Base-by-base conservation (phyloP, 2,113 vertebrate genomes). In the Taxidea taxus region DNA sequence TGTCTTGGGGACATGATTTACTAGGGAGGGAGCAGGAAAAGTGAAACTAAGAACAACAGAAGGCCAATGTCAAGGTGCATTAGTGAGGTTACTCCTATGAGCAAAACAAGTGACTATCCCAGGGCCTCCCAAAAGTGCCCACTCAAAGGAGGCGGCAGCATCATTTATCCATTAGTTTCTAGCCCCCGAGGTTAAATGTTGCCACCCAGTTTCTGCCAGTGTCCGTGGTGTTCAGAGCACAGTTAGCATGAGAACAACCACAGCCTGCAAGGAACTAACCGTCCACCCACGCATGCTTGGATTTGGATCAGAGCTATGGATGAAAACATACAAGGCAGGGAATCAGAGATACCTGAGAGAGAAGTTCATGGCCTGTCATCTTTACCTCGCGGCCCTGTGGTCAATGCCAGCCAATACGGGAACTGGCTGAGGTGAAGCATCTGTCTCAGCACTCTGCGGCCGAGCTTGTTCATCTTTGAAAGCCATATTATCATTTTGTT, bases 401-500 rank as follows among this genome's bases (percentile, higher is more conserved):
- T 47, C 42, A 47, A 1, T 64, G 49, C 25, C 56, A 86, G 29
- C 64, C 68, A 20, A 44, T 34, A 39, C 4, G 6, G n/a, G 13
- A 77, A 31, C 37, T 84, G 60, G 21, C 83, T 6, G 21, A 75
- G 47, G 25, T 87, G n/a, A 62, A 51, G 37, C 4, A 88, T 6
- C 44, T 49, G 42, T 15, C 3, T 75, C 29, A 64, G 37, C 8
- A 64, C 10, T 80, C 62, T 60, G 85, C 7, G 94, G 56, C 51
- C 88, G 62, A 90, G 21, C 37, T 84, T 39, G 80, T 68, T 94
- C 49, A 11, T 90, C 37, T 68, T 75, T 95, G 85, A 95, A 97
- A 95, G 72, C 12, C 27, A 82, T 70, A 70, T 77, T 92, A 27
- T n/a, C 21, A 25, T 82, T 83, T 78, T 85, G 66, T 77, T 20